Conservation (phyloP, 64 coral and sea anemone genomes). For the Pachyseris speciosa region DNA sequence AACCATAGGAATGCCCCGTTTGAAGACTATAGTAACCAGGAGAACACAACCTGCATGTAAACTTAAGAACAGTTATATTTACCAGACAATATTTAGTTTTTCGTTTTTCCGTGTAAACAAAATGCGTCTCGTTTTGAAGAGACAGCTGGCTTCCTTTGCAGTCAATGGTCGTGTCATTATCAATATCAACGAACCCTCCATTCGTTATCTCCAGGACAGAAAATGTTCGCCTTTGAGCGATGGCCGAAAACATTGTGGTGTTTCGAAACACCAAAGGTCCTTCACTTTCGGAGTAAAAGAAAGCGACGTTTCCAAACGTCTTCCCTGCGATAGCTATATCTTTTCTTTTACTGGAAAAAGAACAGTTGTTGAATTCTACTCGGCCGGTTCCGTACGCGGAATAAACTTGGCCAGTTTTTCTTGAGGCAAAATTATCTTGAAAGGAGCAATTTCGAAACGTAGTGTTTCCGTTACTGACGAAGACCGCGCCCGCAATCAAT, state of each 20-base stretch:
- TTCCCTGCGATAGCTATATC: background rate
- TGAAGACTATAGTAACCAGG: conserved; percentile 71
- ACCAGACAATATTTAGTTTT: background rate
- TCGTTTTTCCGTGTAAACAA: background rate
- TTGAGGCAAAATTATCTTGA: conserved; percentile 34
- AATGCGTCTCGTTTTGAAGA: conserved; percentile 22
- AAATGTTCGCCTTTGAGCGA: background rate
- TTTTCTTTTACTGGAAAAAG: background rate
- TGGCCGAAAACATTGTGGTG: conserved; percentile 30
- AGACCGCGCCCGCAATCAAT: background rate
- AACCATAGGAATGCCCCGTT: conserved; percentile 32
- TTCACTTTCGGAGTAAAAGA: conserved; percentile 36
- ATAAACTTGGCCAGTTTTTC: conserved; percentile 23
- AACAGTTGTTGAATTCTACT: conserved; percentile 20
- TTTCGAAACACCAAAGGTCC: conserved; percentile 28
- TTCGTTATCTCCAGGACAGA: conserved; percentile 21
- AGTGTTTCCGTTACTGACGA: conserved; percentile 31
- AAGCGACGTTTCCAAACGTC: background rate
- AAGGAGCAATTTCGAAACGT: conserved; percentile 40
- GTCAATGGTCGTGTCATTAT: conserved; percentile 25
- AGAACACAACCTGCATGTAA: conserved; percentile 46
- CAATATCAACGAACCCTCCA: conserved; percentile 39
- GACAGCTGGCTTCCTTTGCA: conserved; percentile 46
- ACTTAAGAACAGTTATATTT: conserved; percentile 36
- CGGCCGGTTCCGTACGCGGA: conserved; percentile 28